Conservation (phyloP, 2,888 invertebrate species). For the Podotricha telesiphe region DNA sequence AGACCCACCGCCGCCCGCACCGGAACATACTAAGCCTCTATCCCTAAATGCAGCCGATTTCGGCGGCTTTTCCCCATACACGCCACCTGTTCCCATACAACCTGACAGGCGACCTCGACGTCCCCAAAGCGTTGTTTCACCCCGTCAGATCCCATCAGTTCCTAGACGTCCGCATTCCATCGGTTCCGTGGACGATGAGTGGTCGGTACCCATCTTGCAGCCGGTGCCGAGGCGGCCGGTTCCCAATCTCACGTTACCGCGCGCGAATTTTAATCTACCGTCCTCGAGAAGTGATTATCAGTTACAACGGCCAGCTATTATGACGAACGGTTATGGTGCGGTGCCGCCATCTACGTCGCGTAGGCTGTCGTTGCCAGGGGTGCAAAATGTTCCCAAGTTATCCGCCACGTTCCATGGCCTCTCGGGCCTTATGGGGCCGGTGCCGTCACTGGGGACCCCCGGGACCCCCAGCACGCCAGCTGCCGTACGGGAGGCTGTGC, state of each 20-base stretch:
- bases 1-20: constrained; percentile 80
- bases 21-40: constrained; percentile 58
- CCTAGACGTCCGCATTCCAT: constrained; percentile 85
- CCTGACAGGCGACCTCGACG: constrained; percentile 67
- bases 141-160: constrained; percentile 65
- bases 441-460: constrained; percentile 66
- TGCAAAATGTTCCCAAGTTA: constrained; percentile 80
- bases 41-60: constrained; percentile 59
- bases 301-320: constrained; percentile 81
- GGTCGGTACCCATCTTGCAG: constrained; percentile 77
- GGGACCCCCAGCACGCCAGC: constrained; percentile 83
- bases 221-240: constrained; percentile 82
- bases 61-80: constrained; percentile 82
- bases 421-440: constrained; percentile 63
- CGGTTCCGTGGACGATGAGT: constrained; percentile 77
- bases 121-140: constrained; percentile 81
- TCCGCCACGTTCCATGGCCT: constrained; percentile 86
- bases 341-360: constrained; percentile 80
- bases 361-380: constrained; percentile 82
- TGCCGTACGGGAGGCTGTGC: constrained; percentile 87
- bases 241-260: constrained; percentile 72
- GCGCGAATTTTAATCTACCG: constrained; percentile 81
- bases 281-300: constrained; percentile 86
- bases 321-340: constrained; percentile 79
- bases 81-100: constrained; percentile 76